Base-by-base conservation (phyloP, 1,140 invertebrate genomes). In the Dinoponera quadriceps region DNA sequence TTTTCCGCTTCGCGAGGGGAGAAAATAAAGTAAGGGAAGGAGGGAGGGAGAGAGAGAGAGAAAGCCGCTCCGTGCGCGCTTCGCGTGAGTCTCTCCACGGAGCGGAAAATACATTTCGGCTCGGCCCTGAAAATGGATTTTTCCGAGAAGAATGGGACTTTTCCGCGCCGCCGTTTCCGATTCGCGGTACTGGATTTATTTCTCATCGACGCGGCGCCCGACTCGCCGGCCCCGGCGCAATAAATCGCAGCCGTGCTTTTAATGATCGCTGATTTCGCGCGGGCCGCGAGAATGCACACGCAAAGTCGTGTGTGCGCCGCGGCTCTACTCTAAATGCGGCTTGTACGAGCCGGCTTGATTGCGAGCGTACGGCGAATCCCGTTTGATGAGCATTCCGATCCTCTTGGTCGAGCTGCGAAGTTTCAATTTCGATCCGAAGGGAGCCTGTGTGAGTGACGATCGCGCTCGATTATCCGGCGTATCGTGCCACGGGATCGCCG, bases 161-260 rank as follows among this genome's bases (percentile, higher is more conserved):
- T 51, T 59, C 29, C 18, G 20, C 29, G 22, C 25, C 25, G 20
- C 3, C 33, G 25, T 44, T 69, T 29, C 44, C 33, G 29, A 55
- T 68, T 78, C 13, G n/a, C 33, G 33, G 9, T 20, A 57, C 20
- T 25, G 38, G 38, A 62, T 75, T 55, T 18, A 66, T 77, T 57
- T 65, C 54, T 63, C 38, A 73, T 81, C 69, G 38, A 48, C 16
- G 25, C 33, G 44, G n/a, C 51, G 73, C 18, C 38, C 22, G 63
- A 82, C 82, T 72, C 18, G n/a, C 22, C 66, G 73, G 82, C 77
- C 82, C 7, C 82, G 85, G 71, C 55, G 83, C 55, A 85, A 90
- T 81, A 85, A 80, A 66, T 57, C n/a, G 20, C 51, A 33, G 51
- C 33, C 11, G 0, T 18, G 49, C 33, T 82, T 44, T 44, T 82